These are phyloP conservation scores for Onychomys leucogaster DNA, from an alignment of 2,797 vertebrate species.

Conservation along the genomic window DNA sequence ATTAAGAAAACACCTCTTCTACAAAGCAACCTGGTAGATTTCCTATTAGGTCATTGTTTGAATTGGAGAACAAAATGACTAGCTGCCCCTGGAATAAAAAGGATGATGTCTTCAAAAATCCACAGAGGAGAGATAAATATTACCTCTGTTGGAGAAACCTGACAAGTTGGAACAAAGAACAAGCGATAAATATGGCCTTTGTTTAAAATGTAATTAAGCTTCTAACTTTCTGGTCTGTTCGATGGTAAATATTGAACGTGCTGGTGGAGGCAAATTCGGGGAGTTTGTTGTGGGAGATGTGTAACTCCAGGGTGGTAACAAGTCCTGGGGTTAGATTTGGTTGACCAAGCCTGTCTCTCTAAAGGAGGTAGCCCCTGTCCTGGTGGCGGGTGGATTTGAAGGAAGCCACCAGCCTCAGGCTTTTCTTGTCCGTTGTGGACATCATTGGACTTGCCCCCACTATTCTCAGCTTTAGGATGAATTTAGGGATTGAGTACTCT, in stretches of 20 bases:
- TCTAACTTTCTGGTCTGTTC: conserved; percentile 15
- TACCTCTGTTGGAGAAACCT: neutral
- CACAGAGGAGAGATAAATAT: conserved; percentile 8
- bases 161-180: conserved; percentile 42
- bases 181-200: conserved; percentile 59
- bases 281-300: conserved; percentile 39
- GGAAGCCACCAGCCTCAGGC: neutral
- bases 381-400: neutral
- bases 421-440: neutral
- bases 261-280: neutral
- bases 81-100: neutral
- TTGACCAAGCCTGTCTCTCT: neutral
- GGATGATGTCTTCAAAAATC: conserved; percentile 37
- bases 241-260: conserved; percentile 30
- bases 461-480: neutral
- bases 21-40: conserved; percentile 1
- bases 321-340: neutral
- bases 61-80: neutral
- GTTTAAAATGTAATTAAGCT: conserved; percentile 63
- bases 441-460: neutral
- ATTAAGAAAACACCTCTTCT: neutral
- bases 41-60: conserved; percentile 44
- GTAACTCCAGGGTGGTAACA: neutral
- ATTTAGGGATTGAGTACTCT: neutral
- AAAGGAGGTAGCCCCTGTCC: neutral